Base-by-base conservation (phyloP, 2,888 invertebrate species). In the Drosophila merina region DNA sequence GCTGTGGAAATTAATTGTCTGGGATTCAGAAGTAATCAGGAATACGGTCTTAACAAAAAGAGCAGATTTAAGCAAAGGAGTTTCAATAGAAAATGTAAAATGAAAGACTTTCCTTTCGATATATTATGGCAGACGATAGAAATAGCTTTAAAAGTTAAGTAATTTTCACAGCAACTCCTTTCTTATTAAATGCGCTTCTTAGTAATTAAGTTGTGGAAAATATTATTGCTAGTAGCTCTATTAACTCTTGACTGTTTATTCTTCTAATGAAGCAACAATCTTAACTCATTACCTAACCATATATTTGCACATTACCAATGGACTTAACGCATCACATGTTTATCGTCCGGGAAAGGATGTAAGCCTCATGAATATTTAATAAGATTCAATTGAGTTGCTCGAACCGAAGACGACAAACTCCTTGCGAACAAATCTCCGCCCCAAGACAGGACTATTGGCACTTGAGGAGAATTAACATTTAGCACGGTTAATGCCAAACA, bases 391-490 rank as follows among this genome's bases (percentile, higher is more conserved):
- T 73, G 74, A 72, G 74, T 50, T 58, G 63, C 57, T 69, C 63
- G 74, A 75, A 62, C 70, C 56, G 57, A 73, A 31, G 28, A 36
- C 36, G 12, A 40, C 47, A 14, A 57, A 25, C 67, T 72, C 49
- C 74, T 42, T 30, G 20, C 50, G 25, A 14, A 63, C 33, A 7
- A 38, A 25, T 28, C 14, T 14, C 44, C 55, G 20, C 64, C 55
- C 70, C 45, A 75, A 72, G 10, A 63, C 57, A 54, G 49, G 26
- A 49, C 74, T 64, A 62, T 63, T 69, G 86, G 60, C 81, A 83
- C 83, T 83, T 83, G 78, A 81, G 57, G 40, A 62, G 70, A 83
- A 85, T 87, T 85, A 82, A 77, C 82, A 81, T 86, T 84, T 85
- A 79, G 72, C 87, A 84, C 87, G 87, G 77, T 82, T 75, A 69